Evolutionary conservation across 1,140 invertebrate species (phyloP).

Genomic region (Pachypeltis micranthus): DNA sequence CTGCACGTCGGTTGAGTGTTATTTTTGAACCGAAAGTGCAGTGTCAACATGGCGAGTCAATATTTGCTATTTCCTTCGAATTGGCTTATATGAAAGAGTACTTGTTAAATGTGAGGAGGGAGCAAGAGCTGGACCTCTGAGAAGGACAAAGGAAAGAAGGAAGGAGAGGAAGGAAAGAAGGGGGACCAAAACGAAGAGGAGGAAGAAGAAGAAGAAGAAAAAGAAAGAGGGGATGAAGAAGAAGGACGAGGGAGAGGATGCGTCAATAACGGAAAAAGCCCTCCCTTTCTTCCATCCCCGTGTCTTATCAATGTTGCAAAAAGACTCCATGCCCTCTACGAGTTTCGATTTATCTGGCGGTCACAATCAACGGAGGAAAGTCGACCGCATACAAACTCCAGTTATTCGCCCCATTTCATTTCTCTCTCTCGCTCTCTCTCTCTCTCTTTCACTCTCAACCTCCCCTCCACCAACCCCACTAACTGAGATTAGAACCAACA

Average conservation of each 20-base stretch:
- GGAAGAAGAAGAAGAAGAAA: not conserved
- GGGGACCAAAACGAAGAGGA: no score
- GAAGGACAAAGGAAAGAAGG: no score
- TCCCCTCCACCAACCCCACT: slow-evolving; percentile 10
- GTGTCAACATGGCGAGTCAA: not conserved
- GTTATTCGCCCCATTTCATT: slow-evolving; percentile 11
- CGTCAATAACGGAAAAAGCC: not conserved
- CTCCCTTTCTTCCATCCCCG: slow-evolving; percentile 2
- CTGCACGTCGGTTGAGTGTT: no score
- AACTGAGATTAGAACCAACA: not conserved
- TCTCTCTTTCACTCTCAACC: slow-evolving; percentile 13
- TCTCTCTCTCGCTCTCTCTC: slow-evolving; percentile 17
- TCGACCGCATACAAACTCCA: not conserved
- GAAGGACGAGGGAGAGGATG: not conserved
- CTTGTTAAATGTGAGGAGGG: slow-evolving; percentile 1
- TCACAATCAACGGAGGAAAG: not conserved
- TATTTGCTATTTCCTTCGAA: not conserved
- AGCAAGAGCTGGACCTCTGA: no score
- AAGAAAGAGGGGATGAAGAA: not conserved
- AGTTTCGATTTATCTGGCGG: slow-evolving; percentile 1
- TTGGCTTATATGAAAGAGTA: slow-evolving; percentile 4
- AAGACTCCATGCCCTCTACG: slow-evolving; percentile 5
- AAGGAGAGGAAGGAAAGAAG: slow-evolving; percentile 1
- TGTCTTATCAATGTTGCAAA: slow-evolving; percentile 6
- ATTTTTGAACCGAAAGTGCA: not conserved